Percentiles rank a stretch among this genome's conserved stretches.
phyloP scores from a whole-genome alignment of 2,113 vertebrate genomes.

The Seriola dumerili region DNA sequence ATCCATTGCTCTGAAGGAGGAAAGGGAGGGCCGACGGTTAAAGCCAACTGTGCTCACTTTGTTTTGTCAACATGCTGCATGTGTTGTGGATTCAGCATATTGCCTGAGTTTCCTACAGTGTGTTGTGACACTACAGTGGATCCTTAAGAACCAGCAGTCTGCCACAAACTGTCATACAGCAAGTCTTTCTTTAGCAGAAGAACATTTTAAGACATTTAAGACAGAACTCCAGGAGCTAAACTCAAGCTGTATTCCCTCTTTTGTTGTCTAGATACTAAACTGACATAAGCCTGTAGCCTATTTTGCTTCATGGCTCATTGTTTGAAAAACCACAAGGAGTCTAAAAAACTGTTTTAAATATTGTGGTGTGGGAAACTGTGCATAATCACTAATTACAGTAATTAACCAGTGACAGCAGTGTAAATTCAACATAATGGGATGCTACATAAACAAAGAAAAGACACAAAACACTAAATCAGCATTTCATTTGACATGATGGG shows the following conservation, averaged over 20 bases:
- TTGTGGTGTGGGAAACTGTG: conserved; percentile 46
- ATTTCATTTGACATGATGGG: conserved; percentile 6
- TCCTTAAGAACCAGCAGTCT: not conserved
- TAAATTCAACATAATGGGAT: conserved; percentile 43
- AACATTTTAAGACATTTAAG: not conserved
- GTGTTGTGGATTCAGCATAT: conserved; percentile 33
- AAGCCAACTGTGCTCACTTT: not conserved
- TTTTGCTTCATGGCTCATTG: conserved; percentile 24
- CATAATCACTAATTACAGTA: conserved; percentile 54
- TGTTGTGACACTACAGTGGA: conserved; percentile 12
- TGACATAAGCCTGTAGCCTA: not conserved
- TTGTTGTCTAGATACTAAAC: conserved; percentile 14
- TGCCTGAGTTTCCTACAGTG: not conserved
- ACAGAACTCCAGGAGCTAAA: not conserved
- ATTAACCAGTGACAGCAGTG: conserved; percentile 28
- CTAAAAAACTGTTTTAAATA: conserved; percentile 13
- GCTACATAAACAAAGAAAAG: conserved; percentile 46
- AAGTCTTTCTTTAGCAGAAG: not conserved
- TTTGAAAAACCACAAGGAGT: conserved; percentile 1
- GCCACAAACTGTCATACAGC: not conserved
- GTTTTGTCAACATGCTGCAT: conserved; percentile 41
- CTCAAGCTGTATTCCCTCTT: not conserved
- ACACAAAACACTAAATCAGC: conserved; percentile 36
- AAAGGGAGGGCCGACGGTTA: not conserved
- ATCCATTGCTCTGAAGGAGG: not conserved